Evolutionary conservation across 2,888 invertebrate genomes (phyloP), one percentile per base, ranked within the genome.

Genomic region (Ochropleura leucogaster): DNA sequence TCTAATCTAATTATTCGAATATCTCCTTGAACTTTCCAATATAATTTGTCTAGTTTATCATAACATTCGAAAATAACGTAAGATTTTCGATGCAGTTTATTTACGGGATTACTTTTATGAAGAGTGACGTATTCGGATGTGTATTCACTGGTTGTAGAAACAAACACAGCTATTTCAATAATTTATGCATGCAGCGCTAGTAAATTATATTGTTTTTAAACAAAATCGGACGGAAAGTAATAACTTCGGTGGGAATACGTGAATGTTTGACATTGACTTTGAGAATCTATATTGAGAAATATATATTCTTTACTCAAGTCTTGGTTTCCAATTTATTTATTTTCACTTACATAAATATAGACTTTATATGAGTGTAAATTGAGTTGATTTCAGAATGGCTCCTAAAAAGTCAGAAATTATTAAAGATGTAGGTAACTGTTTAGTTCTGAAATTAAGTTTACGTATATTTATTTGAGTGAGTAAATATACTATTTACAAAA

Each of bases 201-300:
- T 83, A 79, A 81, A 79, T 83, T 79, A 71, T 66, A 62, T 63
- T 66, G 70, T 74, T 74, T 83, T 74, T 66, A 70, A 83, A 79
- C 70, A 83, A 46, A 65, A 65, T 70, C 30, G 20, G 55, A 65
- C 69, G 40, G 51, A 79, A 68, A 74, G 83, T 70, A 60, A 81
- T 79, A 83, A 83, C 69, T 5, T 60, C 44, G 6, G n/a, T 20
- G 18, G 14, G 40, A 55, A 72, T 51, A n/a, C 70, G 40, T 40
- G 44, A 49, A n/a, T 40, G 49, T 46, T 64, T 12, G 55, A 46
- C 57, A 60, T 70, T 83, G 67, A 74, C 63, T 74, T 83, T 66
- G 57, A 66, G 18, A 60, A 57, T 78, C 14, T 69, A 69, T 69
- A 68, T 70, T 53, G 46, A 55, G 20, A 30, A 30, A 7, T 70